Percentiles rank a stretch among this genome's conserved stretches.
phyloP scores from a whole-genome alignment of 2,888 invertebrate species.

The Laspeyria flexula region DNA sequence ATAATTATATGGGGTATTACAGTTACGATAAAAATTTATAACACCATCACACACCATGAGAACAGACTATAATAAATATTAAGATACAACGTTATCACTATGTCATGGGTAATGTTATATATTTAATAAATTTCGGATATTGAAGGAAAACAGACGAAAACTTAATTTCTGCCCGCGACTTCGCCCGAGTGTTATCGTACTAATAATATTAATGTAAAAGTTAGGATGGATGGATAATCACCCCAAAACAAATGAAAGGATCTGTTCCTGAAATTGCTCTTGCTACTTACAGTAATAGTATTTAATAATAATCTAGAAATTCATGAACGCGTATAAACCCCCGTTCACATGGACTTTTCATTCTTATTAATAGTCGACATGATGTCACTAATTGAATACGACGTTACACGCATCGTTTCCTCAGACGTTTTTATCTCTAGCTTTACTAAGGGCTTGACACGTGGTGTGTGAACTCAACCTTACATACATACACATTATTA shows the following conservation, averaged over 20 bases:
- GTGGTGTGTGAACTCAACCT: conserved; percentile 52
- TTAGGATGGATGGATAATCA: too few relatives aligned
- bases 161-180: too few relatives aligned
- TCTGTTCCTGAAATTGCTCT: too few relatives aligned
- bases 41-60: conserved; percentile 34
- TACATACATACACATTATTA: conserved; percentile 34
- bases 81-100: background rate
- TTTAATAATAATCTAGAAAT: too few relatives aligned
- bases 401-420: conserved; percentile 57
- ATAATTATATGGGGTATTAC: conserved; percentile 52
- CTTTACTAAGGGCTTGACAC: conserved; percentile 58
- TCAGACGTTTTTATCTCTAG: conserved; percentile 56
- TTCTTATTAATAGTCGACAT: conserved; percentile 20
- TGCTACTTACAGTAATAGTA: too few relatives aligned
- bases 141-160: background rate
- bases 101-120: conserved; percentile 1
- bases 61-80: conserved; percentile 33
- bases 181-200: too few relatives aligned
- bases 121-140: background rate
- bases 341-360: conserved; percentile 14
- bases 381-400: conserved; percentile 46
- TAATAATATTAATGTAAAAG: too few relatives aligned
- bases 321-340: background rate
- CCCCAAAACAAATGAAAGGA: too few relatives aligned
- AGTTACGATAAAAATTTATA: conserved; percentile 47